Conservation (phyloP, 2,797 vertebrate genomes). For the Megalops cyprinoides region DNA sequence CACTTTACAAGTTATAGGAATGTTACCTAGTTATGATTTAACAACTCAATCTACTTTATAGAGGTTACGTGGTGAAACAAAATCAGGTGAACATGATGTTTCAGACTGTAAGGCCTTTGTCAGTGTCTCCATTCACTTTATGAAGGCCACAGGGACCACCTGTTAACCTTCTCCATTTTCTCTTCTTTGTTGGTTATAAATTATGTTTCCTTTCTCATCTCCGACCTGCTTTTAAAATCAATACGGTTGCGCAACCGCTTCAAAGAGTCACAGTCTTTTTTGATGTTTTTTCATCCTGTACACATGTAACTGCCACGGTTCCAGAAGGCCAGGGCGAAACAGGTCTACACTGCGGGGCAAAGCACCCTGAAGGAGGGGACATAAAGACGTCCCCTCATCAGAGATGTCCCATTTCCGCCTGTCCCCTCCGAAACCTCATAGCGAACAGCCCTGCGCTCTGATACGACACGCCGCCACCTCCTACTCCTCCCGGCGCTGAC, state of each 20-base stretch:
- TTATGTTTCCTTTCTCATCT: too few relatives aligned
- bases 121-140: too few relatives aligned
- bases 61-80: too few relatives aligned
- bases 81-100: too few relatives aligned
- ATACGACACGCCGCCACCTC: constrained; percentile 42
- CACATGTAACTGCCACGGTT: not conserved
- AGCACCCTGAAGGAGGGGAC: not conserved
- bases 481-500: constrained; percentile 48
- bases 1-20: too few relatives aligned
- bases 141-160: too few relatives aligned
- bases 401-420: not conserved
- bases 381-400: not conserved
- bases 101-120: too few relatives aligned
- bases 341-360: not conserved
- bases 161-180: too few relatives aligned
- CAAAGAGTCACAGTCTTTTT: not conserved
- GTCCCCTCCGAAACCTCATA: too few relatives aligned
- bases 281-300: not conserved
- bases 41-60: too few relatives aligned
- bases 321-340: not conserved
- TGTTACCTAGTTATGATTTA: too few relatives aligned
- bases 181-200: too few relatives aligned
- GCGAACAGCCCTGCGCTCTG: not conserved
- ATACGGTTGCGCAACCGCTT: not conserved
- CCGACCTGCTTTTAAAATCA: not conserved